Base-by-base conservation (phyloP, 2,797 vertebrate genomes). In the Sebastes diaconus region DNA sequence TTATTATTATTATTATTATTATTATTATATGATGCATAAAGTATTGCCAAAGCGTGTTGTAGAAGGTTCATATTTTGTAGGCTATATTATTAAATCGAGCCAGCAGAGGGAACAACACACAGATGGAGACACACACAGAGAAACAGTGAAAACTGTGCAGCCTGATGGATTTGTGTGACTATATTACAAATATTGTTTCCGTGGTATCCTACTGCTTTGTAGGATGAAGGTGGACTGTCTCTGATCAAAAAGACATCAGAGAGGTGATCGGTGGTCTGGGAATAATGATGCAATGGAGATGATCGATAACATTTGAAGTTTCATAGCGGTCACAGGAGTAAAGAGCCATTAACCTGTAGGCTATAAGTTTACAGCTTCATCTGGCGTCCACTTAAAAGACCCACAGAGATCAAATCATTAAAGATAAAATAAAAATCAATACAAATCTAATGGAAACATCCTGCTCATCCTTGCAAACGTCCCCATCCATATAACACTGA, bases 261-360 rank as follows among this genome's bases (percentile, higher is more conserved):
- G 80, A 80, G 80, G 79, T 84, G 74, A 86, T 68, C 86, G 6
- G 73, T 60, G 79, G 58, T 70, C 60, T 68, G 78, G 75, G 73
- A 46, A 81, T 87, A 89, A 91, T 46, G 87, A 89, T 36, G 82
- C 75, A 75, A 63, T 12, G 70, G 78, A 83, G 36, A 27, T 13
- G 86, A 90, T 91, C 84, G 58, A 94, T 91, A 75, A 55, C 78
- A 65, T 88, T 65, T 88, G 75, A 93, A 89, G 84, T 88, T 88
- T 83, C 88, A 84, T 77, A 68, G 80, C 68, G 50, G 81, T 83
- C 84, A 77, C 76, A 16, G 78, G 79, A 91, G 80, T 85, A 87
- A 88, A 83, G 76, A 81, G 77, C 86, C 83, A 88, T 91, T 91
- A 87, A 93, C 90, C 82, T 88, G 39, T 39, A 68, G 12, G 10